Evolutionary conservation across 2,797 vertebrate genomes (phyloP).

Genomic region (Muraenolepis orangiensis): DNA sequence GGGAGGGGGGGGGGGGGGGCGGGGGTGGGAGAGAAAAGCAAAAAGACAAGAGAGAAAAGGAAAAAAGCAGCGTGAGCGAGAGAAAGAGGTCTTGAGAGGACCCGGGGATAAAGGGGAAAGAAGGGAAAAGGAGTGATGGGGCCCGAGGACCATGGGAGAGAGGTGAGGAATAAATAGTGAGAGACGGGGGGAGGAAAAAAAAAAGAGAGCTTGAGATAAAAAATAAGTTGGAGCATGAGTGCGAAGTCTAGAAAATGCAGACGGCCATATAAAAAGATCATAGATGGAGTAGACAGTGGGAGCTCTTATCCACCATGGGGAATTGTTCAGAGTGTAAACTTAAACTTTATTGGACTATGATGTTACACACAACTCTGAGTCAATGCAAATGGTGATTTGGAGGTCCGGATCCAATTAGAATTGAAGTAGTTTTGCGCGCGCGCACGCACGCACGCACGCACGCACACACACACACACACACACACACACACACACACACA

Average conservation of each 20-base stretch:
- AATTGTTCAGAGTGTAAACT: neutral
- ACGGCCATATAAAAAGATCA: neutral
- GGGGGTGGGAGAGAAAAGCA: neutral
- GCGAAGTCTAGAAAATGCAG: neutral
- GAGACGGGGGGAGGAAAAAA: neutral
- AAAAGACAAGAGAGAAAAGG: constrained; percentile 18
- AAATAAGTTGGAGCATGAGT: neutral
- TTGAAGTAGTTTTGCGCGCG: neutral
- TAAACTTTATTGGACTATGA: neutral
- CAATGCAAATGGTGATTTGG: neutral
- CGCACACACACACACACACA: no score
- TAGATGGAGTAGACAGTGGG: neutral
- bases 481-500: no score
- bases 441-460: neutral
- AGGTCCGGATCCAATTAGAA: neutral
- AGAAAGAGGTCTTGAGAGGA: neutral
- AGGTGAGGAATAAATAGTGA: neutral
- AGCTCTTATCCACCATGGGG: neutral
- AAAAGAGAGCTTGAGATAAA: neutral
- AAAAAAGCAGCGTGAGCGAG: neutral
- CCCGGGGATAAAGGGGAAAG: constrained; percentile 20
- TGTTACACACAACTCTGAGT: neutral
- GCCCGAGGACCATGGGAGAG: neutral
- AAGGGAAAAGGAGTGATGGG: neutral
- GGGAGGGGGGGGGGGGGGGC: neutral